Conservation (phyloP, 2,797 vertebrate genomes). For the Jordanella pulchra region DNA sequence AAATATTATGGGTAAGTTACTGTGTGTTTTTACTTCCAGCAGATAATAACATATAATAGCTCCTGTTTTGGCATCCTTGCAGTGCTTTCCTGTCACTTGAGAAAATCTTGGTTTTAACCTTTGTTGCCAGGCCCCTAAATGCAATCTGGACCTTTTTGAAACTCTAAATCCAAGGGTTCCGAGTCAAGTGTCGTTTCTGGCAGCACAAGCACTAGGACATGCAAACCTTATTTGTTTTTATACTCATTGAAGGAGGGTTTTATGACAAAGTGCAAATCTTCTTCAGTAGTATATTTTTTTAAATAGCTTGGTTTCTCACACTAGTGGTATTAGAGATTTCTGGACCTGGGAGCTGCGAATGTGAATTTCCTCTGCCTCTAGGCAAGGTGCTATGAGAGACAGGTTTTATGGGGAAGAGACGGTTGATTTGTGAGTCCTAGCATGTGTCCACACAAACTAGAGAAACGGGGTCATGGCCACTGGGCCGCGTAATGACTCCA, state of each 20-base stretch:
- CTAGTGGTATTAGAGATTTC: conserved; percentile 41
- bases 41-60: too few relatives aligned
- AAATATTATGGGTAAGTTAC: too few relatives aligned
- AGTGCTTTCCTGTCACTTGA: too few relatives aligned
- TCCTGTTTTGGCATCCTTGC: too few relatives aligned
- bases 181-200: too few relatives aligned
- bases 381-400: conserved; percentile 22
- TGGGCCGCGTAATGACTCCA: conserved; percentile 91
- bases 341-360: conserved; percentile 34
- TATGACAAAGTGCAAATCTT: conserved; percentile 22
- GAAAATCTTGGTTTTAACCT: too few relatives aligned
- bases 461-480: conserved; percentile 89
- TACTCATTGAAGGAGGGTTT: conserved; percentile 17
- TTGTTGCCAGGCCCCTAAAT: too few relatives aligned
- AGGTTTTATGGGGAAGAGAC: conserved; percentile 24
- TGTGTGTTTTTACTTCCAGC: too few relatives aligned
- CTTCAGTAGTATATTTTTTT: conserved; percentile 83
- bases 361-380: conserved; percentile 41
- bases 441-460: conserved; percentile 55
- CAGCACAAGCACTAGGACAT: too few relatives aligned
- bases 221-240: not conserved
- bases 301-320: conserved; percentile 79
- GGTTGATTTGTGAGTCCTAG: conserved; percentile 15
- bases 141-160: too few relatives aligned
- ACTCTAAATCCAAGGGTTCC: too few relatives aligned